These are phyloP conservation scores for Terebella lapidaria DNA, from an alignment of 2,888 invertebrate species.

Conservation along the genomic window DNA sequence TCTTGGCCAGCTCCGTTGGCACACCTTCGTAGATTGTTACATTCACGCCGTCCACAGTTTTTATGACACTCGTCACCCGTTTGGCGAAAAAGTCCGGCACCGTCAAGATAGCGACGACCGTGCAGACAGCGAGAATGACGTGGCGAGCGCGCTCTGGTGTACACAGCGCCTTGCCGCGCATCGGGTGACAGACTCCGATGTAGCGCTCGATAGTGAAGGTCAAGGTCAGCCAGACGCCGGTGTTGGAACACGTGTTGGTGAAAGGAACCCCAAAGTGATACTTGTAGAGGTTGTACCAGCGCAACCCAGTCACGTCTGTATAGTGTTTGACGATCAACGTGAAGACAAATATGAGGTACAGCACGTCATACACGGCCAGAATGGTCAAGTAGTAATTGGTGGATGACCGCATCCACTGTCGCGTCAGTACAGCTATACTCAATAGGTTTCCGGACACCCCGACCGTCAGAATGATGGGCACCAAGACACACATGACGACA, in stretches of 20 bases:
- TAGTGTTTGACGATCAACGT: slow-evolving; percentile 18
- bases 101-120: slow-evolving; percentile 61
- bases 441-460: slow-evolving; percentile 46
- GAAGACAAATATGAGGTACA: slow-evolving; percentile 63
- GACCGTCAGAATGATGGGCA: slow-evolving; percentile 37
- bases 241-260: slow-evolving; percentile 64
- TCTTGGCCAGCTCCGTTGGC: slow-evolving; percentile 5
- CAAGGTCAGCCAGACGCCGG: slow-evolving; percentile 71
- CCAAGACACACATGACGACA: slow-evolving; percentile 35
- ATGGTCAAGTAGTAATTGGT: slow-evolving; percentile 64
- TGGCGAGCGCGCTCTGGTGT: slow-evolving; percentile 67
- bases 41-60: background rate
- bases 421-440: slow-evolving; percentile 44
- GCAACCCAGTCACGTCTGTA: background rate
- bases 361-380: slow-evolving; percentile 67
- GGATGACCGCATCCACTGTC: slow-evolving; percentile 43
- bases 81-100: slow-evolving; percentile 67
- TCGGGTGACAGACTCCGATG: slow-evolving; percentile 71
- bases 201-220: slow-evolving; percentile 73
- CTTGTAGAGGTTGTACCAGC: slow-evolving; percentile 9
- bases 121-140: slow-evolving; percentile 61
- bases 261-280: slow-evolving; percentile 60
- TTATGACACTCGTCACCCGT: background rate
- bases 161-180: slow-evolving; percentile 65
- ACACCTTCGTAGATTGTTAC: background rate